Base-by-base conservation (phyloP, 2,888 invertebrate species). In the Thelaira solivaga region DNA sequence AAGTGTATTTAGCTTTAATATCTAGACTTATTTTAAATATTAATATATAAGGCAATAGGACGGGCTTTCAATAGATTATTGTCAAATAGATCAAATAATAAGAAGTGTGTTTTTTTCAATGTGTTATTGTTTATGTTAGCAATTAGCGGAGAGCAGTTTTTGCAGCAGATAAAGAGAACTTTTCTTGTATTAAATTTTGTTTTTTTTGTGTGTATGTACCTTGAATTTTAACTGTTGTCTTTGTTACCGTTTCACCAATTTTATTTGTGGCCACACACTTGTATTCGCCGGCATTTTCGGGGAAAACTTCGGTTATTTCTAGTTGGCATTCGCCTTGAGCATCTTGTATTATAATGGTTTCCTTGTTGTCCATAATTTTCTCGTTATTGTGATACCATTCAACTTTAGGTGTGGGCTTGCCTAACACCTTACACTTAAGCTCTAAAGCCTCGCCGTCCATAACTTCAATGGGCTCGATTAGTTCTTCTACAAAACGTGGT, bases 401-500 rank as follows among this genome's bases (percentile, higher is more conserved):
- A 16, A 96, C 92, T 86, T 91, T 92, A 4, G 97, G 97, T 81
- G 91, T 93, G 24, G 97, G 97, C 84, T 93, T 92, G 24, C 95
- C 96, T 67, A 90, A 90, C 8, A 96, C 92, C 84, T 92, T 90
- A 84, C 96, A 96, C 29, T 90, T 92, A 59, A 96, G 90, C 78
- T 91, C 90, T 74, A 95, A 94, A 81, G 94, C 93, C 84, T 98
- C 96, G 62, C 97, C 97, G 86, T 97, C 97, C 94, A 96, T 96
- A 4, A 97, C 93, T 72, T 93, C 92, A 7, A 93, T 89, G 3
- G 95, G 93, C 64, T 92, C 90, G 10, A 83, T 72, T 80, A 97
- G 90, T 78, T 93, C 93, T 84, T 92, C 92, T 20, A 93, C 89
- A 86, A 98, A 95, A 82, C 92, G 91, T 31, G 98, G 98, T 39